Evolutionary conservation across 2,113 vertebrate species (phyloP), one percentile per base, ranked within the genome.

Genomic region (Chaetorhynchus papuensis): DNA sequence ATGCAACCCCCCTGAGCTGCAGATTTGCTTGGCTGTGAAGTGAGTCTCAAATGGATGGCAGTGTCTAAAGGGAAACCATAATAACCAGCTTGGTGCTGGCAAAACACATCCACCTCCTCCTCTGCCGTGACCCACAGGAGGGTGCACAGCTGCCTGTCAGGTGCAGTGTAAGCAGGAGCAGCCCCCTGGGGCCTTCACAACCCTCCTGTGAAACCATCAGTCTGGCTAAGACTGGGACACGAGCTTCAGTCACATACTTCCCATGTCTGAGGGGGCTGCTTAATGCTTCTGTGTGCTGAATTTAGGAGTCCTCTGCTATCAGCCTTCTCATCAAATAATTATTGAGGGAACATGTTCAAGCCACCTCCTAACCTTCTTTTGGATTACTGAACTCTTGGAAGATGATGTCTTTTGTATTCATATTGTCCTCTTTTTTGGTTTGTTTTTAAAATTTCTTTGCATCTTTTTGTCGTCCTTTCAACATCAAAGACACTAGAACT

Each of bases 41-140:
- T 23, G 19, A 31, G 42, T 42, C 42, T 12, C 20, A 39, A 11
- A 54, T 5, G 35, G 35, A 35, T 30, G 11, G 11, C 14, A 66
- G 16, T 5, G 4, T 65, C 39, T 33, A 33, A 60, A 83, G 27
- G 23, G 35, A 53, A 53, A 83, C 42, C 5, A 24, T 39, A 44
- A 37, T 10, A 70, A 53, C n/a, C 72, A 74, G 9, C 20, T 39
- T 39, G 68, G 64, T 37, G 17, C 45, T 45, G n/a, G 37, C 33
- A 50, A 59, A 71, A 72, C 42, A 52, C 30, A 59, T 16, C 41
- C 39, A n/a, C 15, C 13, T 47, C 18, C 27, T 42, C 2, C 0
- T 2, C 31, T 66, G 15, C 37, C 0, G 0, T 23, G 76, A 41
- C 35, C 63, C 49, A 24, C 24, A 18, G 45, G 45, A 87, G 17